These are phyloP conservation scores for Diabrotica balteata DNA, from an alignment of 2,888 invertebrate genomes.

Conservation along the genomic window DNA sequence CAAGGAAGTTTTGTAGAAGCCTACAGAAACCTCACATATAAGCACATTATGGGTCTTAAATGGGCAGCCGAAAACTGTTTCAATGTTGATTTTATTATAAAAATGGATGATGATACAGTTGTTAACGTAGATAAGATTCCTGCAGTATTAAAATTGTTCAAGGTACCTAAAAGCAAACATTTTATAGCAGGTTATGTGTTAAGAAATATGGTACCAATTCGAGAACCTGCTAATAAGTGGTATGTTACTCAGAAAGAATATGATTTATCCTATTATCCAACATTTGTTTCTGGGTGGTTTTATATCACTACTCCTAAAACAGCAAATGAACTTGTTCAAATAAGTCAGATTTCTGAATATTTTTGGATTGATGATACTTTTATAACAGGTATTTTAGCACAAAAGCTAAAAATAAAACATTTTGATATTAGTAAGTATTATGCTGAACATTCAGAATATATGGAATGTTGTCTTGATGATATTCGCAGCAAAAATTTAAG, in stretches of 20 bases:
- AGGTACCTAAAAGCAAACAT: conserved; percentile 45
- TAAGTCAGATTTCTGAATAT: conserved; percentile 67
- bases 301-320: conserved; percentile 76
- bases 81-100: conserved; percentile 71
- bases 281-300: conserved; percentile 85
- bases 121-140: conserved; percentile 71
- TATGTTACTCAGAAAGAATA: conserved; percentile 76
- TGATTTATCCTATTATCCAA: conserved; percentile 68
- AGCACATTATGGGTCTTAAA: conserved; percentile 81
- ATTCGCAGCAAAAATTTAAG: conserved; percentile 63
- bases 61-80: conserved; percentile 74
- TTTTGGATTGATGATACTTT: conserved; percentile 95
- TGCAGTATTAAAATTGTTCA: conserved; percentile 58
- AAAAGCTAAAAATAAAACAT: conserved; percentile 65
- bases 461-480: conserved; percentile 77
- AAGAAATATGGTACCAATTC: conserved; percentile 68
- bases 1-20: conserved; percentile 81
- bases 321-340: conserved; percentile 65
- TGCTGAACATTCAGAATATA: conserved; percentile 74
- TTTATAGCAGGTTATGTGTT: conserved; percentile 74
- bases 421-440: conserved; percentile 69
- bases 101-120: conserved; percentile 84
- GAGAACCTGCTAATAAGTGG: conserved; percentile 79
- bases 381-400: conserved; percentile 79
- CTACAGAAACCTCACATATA: conserved; percentile 81